Conservation (phyloP, 1,140 invertebrate genomes). For the Polyergus mexicanus region DNA sequence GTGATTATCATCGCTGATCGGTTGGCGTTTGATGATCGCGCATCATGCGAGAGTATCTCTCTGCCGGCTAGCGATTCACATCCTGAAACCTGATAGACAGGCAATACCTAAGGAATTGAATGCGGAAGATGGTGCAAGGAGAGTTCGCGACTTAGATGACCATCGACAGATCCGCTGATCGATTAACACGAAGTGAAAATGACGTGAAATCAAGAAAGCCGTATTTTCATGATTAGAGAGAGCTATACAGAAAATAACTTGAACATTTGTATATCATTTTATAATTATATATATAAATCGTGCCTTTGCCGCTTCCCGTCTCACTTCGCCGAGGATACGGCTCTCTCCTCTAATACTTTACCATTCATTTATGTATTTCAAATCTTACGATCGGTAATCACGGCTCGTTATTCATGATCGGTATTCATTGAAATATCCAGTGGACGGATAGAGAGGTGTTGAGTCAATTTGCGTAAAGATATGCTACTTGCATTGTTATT, state of each 20-base stretch:
- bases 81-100: constrained; percentile 68
- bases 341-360: not conserved
- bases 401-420: constrained; percentile 32
- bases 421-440: constrained; percentile 4
- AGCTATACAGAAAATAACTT: not conserved
- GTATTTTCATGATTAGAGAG: not conserved
- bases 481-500: constrained; percentile 36
- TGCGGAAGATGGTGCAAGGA: constrained; percentile 47
- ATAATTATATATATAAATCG: constrained; percentile 17
- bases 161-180: constrained; percentile 45
- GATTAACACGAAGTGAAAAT: constrained; percentile 58
- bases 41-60: constrained; percentile 44
- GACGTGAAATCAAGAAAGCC: constrained; percentile 4
- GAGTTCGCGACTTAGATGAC: constrained; percentile 61
- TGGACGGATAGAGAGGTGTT: not conserved
- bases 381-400: constrained; percentile 40
- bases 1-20: constrained; percentile 76
- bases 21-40: constrained; percentile 58
- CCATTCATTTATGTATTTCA: constrained; percentile 51
- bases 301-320: constrained; percentile 41
- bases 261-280: not conserved
- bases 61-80: constrained; percentile 53
- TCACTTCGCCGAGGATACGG: not conserved
- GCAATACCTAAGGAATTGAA: constrained; percentile 58
- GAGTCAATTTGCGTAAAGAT: constrained; percentile 32